These are phyloP conservation scores for Rhadina sibilatrix DNA, from an alignment of 2,113 vertebrate species.

Conservation along the genomic window DNA sequence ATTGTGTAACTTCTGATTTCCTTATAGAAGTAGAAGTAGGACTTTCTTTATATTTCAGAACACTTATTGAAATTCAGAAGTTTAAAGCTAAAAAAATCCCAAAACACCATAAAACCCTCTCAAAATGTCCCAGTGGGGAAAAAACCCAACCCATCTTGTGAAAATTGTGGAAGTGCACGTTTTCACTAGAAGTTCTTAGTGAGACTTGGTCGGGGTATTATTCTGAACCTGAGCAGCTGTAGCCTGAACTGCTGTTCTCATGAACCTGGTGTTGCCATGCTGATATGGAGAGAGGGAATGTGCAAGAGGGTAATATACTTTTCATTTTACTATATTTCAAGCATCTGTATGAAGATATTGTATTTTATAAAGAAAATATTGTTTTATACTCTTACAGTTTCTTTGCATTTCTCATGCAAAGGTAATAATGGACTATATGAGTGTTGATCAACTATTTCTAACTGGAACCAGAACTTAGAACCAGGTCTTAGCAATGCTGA, in stretches of 20 bases:
- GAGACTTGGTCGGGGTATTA: neutral
- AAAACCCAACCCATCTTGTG: neutral
- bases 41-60: neutral
- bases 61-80: neutral
- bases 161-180: neutral
- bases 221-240: neutral
- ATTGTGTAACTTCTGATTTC: neutral
- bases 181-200: neutral
- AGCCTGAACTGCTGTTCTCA: neutral
- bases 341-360: neutral
- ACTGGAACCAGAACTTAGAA: neutral
- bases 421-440: rapidly evolving
- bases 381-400: neutral
- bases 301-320: neutral
- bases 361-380: neutral
- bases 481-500: neutral
- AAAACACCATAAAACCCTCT: neutral
- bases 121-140: neutral
- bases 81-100: neutral
- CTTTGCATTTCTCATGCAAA: neutral
- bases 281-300: neutral
- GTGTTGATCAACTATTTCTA: neutral
- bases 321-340: neutral
- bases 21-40: neutral
- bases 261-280: neutral